Evolutionary conservation across 1,140 invertebrate species (phyloP).

Genomic region (Diabrotica virgifera): DNA sequence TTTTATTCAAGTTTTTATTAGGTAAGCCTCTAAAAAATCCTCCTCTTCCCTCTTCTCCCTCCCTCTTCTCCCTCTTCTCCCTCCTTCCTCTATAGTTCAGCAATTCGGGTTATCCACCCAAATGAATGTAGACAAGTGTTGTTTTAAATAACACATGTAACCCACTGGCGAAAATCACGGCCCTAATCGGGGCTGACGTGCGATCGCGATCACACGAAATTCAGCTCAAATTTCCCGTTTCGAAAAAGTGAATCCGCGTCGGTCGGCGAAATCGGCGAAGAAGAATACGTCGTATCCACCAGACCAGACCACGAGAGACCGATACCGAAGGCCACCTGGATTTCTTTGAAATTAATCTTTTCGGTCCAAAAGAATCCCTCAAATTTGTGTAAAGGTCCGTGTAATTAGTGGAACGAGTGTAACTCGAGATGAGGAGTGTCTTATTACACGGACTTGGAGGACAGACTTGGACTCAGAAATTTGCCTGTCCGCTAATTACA

Average conservation of each 20-base stretch:
- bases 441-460: conserved; percentile 10
- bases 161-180: too few relatives aligned
- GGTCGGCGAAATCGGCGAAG: conserved; percentile 3
- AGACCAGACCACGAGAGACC: not conserved
- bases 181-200: not conserved
- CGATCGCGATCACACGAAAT: not conserved
- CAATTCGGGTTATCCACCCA: too few relatives aligned
- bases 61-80: too few relatives aligned
- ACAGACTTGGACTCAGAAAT: not conserved
- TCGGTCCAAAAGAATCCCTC: conserved; percentile 3
- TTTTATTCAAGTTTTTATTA: too few relatives aligned
- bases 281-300: not conserved
- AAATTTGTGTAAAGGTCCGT: conserved; percentile 18
- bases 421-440: conserved; percentile 7
- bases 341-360: conserved; percentile 12
- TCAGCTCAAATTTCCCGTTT: conserved; percentile 4
- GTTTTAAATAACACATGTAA: too few relatives aligned
- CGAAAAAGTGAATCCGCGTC: not conserved
- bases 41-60: too few relatives aligned
- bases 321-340: conserved; percentile 13
- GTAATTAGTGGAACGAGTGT: conserved; percentile 17
- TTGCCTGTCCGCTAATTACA: too few relatives aligned
- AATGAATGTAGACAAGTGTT: too few relatives aligned
- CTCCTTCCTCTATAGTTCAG: too few relatives aligned
- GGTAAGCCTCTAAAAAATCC: too few relatives aligned